Percentiles rank a stretch among this genome's conserved stretches.
phyloP scores from a whole-genome alignment of 2,113 vertebrate species.

The Anarhynchus alexandrinus region DNA sequence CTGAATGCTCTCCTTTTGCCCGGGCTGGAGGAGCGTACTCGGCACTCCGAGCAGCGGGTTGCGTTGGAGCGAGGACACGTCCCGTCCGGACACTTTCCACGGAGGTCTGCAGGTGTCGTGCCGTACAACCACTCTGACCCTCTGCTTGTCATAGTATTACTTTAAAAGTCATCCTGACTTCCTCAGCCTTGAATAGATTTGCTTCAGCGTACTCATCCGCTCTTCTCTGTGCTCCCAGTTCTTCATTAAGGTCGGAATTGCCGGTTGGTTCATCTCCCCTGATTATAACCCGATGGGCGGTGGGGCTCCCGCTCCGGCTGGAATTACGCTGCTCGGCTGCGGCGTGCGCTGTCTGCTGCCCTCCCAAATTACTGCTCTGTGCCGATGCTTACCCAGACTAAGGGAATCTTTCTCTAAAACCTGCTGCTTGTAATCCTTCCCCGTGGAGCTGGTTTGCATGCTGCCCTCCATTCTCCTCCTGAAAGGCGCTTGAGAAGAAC shows the following conservation, averaged over 20 bases:
- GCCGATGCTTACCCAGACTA: background rate
- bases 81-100: no score
- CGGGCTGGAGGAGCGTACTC: fast-evolving
- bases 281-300: background rate
- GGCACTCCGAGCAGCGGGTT: background rate
- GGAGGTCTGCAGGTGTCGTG: background rate
- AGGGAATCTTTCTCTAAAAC: background rate
- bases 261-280: background rate
- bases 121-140: background rate
- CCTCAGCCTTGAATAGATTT: background rate
- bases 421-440: background rate
- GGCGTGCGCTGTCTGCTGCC: background rate
- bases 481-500: background rate
- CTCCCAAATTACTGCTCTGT: background rate
- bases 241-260: background rate
- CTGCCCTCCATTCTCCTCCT: background rate
- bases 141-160: background rate
- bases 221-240: background rate
- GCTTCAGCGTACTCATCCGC: background rate
- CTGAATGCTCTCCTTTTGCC: background rate
- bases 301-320: background rate
- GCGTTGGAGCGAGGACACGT: background rate
- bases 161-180: background rate
- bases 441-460: background rate
- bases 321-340: background rate